Conservation (phyloP, 2,797 vertebrate genomes). For the Scarus forsteni region DNA sequence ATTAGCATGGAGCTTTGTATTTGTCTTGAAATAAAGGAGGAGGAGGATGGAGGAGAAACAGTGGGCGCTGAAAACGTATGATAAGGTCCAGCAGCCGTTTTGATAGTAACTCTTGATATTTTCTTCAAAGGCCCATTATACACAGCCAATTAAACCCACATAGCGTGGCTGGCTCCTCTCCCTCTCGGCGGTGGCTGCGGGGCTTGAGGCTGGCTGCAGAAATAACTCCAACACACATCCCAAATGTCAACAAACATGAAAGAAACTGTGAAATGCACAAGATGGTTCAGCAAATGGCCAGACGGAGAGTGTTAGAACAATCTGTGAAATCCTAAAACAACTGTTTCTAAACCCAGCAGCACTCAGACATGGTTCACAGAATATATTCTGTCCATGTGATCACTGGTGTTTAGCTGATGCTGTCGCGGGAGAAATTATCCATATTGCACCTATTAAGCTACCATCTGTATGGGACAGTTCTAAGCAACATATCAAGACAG, state of each 20-base stretch:
- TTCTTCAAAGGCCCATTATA: slow-evolving; percentile 72
- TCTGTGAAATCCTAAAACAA: slow-evolving; percentile 20
- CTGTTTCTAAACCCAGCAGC: slow-evolving; percentile 9
- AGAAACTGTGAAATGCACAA: slow-evolving; percentile 63
- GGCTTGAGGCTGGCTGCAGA: slow-evolving; percentile 49
- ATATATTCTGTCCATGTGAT: background rate
- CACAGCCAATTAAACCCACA: slow-evolving; percentile 71
- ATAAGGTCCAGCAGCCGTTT: slow-evolving; percentile 56
- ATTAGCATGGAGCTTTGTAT: slow-evolving; percentile 11
- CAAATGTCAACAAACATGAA: slow-evolving; percentile 72
- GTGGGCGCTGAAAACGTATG: slow-evolving; percentile 26
- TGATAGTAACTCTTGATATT: slow-evolving; percentile 72
- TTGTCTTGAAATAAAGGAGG: slow-evolving; percentile 34
- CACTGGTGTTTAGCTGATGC: background rate
- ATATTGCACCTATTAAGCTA: background rate
- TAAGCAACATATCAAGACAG: too few species aligned
- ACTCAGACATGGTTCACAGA: background rate
- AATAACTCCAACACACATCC: slow-evolving; percentile 55
- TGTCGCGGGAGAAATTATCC: background rate
- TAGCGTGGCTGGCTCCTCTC: slow-evolving; percentile 44
- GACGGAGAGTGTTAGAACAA: slow-evolving; percentile 22
- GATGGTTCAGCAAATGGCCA: slow-evolving; percentile 41
- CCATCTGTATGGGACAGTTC: background rate
- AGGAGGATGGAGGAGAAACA: slow-evolving; percentile 29
- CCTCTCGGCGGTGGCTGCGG: slow-evolving; percentile 40